phyloP scores from a whole-genome alignment of 2,113 vertebrate species.

The Melanerpes formicivorus region DNA sequence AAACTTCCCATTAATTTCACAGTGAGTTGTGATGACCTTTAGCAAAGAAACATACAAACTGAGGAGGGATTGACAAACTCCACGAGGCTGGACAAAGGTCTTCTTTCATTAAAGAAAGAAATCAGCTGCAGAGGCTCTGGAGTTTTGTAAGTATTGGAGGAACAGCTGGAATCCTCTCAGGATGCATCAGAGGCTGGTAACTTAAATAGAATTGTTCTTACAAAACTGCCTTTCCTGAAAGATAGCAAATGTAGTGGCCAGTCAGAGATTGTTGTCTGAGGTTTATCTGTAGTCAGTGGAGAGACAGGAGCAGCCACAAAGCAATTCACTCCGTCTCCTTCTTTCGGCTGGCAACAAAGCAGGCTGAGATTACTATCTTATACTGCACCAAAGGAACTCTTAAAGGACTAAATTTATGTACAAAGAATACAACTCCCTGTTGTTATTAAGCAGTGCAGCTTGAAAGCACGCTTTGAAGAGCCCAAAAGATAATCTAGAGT shows the following conservation, averaged over 20 bases:
- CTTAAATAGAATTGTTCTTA: not conserved
- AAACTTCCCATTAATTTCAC: not conserved
- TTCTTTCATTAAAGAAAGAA: not conserved
- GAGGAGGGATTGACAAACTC: not conserved
- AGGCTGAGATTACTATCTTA: not conserved
- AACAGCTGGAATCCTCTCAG: slow-evolving; percentile 5
- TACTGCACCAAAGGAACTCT: not conserved
- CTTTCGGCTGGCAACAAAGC: slow-evolving; percentile 9
- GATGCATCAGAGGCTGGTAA: not conserved
- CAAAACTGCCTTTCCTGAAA: not conserved
- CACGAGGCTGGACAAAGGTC: not conserved
- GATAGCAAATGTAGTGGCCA: not conserved
- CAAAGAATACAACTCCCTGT: not conserved
- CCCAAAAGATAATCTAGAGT: not conserved
- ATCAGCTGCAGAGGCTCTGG: not conserved
- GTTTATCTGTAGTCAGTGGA: not conserved
- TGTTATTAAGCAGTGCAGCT: not conserved
- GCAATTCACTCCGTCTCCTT: not conserved
- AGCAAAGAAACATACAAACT: not conserved
- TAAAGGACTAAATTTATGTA: not conserved
- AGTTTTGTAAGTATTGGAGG: not conserved
- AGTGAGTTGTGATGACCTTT: not conserved
- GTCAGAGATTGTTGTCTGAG: not conserved
- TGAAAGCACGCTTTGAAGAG: not conserved
- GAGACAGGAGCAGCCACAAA: not conserved